A percentile compares a stretch with the other conserved stretches of the same genome.
phyloP scores from a whole-genome alignment of 2,797 vertebrate species.

The Vireo griseus region DNA sequence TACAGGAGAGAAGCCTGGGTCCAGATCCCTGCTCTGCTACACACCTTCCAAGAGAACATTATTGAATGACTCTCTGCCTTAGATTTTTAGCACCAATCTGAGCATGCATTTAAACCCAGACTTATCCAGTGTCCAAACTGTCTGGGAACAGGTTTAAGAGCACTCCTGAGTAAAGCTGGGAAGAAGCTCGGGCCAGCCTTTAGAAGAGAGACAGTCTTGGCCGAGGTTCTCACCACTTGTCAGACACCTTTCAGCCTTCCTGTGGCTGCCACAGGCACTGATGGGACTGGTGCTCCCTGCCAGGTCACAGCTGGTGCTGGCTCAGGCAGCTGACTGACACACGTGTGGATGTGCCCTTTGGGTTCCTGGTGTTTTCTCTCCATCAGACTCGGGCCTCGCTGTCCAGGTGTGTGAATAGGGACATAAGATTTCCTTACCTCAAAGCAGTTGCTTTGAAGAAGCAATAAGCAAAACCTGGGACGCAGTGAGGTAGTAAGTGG shows the following conservation, averaged over 20 bases:
- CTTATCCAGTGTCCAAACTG: background rate
- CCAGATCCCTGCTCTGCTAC: background rate
- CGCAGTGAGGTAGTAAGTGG: background rate
- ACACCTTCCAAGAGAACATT: background rate
- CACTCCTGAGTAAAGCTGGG: background rate
- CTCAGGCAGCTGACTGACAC: background rate
- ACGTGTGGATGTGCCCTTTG: background rate
- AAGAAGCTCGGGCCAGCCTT: background rate
- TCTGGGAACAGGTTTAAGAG: background rate
- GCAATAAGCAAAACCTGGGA: background rate
- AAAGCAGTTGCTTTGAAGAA: background rate
- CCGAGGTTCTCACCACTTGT: background rate
- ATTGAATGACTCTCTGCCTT: background rate
- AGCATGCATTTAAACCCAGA: background rate
- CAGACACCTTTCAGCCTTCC: background rate
- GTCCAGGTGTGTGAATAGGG: background rate
- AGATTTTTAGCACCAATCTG: background rate
- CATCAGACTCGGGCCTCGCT: background rate
- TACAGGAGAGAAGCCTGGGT: background rate
- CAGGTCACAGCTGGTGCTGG: background rate
- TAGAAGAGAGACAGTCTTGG: background rate
- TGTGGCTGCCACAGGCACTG: accelerated
- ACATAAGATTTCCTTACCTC: background rate
- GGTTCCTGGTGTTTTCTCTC: background rate
- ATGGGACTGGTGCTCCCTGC: background rate